Conservation (phyloP, 2,113 vertebrate species). For the Tonatia bakeri region DNA sequence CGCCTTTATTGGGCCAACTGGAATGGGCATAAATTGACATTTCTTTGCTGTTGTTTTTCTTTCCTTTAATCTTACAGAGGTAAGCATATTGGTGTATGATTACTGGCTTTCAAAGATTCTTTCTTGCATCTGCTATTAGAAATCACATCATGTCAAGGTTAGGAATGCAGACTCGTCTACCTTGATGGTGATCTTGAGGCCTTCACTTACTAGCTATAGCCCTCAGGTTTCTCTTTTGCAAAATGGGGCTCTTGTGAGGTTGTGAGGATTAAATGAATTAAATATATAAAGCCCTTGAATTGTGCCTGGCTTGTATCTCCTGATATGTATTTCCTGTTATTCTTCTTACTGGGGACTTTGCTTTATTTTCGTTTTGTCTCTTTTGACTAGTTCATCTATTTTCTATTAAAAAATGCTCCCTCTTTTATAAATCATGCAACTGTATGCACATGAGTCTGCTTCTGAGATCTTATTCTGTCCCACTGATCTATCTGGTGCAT, state of each 20-base stretch:
- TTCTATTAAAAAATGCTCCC: neutral
- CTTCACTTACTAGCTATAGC: neutral
- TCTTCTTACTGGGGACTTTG: neutral
- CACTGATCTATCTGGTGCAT: neutral
- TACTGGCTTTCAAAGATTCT: neutral
- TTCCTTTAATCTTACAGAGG: neutral
- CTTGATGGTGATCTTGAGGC: neutral
- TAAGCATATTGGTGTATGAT: neutral
- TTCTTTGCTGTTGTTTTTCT: neutral
- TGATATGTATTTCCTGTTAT: neutral
- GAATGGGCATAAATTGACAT: neutral
- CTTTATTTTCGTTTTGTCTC: neutral
- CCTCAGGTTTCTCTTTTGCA: neutral
- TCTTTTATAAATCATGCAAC: neutral
- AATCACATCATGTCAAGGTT: neutral
- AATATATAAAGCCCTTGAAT: neutral
- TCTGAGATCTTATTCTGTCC: neutral
- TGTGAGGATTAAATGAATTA: neutral
- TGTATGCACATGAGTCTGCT: neutral
- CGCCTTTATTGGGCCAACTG: neutral
- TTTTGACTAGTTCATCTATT: neutral
- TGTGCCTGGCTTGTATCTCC: neutral
- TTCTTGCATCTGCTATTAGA: neutral
- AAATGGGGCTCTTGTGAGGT: neutral
- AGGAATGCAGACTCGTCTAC: neutral